Percentiles rank a stretch among this genome's conserved stretches.
These are phyloP conservation scores for Sternotherus odoratus DNA, from an alignment of 2,797 vertebrate genomes.

Conservation along the genomic window DNA sequence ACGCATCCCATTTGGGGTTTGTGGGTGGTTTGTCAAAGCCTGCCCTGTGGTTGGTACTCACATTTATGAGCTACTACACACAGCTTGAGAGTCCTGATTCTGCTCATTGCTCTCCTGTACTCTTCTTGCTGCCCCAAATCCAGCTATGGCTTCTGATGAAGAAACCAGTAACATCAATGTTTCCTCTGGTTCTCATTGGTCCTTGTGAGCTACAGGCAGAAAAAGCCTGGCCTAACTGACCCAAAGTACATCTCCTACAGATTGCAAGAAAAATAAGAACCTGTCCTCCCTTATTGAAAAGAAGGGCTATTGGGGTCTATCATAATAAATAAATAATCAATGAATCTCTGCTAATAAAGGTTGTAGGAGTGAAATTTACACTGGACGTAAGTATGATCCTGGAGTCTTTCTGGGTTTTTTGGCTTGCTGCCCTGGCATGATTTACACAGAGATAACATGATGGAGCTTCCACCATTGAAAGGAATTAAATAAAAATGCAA, in stretches of 20 bases:
- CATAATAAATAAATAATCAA: slow-evolving; percentile 76
- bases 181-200: not conserved
- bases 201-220: not conserved
- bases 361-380: slow-evolving; percentile 81
- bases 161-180: fast-evolving
- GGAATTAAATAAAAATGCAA: slow-evolving; percentile 99
- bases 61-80: not conserved
- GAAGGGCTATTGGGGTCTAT: slow-evolving; percentile 65
- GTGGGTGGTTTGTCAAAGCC: not conserved
- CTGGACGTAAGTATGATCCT: slow-evolving; percentile 79
- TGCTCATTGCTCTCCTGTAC: not conserved
- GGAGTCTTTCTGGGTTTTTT: slow-evolving; percentile 78
- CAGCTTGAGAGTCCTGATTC: not conserved
- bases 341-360: slow-evolving; percentile 81
- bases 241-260: not conserved
- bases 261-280: slow-evolving; percentile 11
- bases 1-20: not conserved
- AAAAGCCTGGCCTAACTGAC: not conserved
- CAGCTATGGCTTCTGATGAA: not conserved
- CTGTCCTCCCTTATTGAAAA: slow-evolving; percentile 68
- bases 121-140: fast-evolving
- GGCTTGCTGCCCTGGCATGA: slow-evolving; percentile 82
- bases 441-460: slow-evolving; percentile 83
- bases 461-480: slow-evolving; percentile 84
- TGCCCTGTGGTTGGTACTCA: not conserved